Conservation (phyloP, 2,888 invertebrate species). For the Dryocosmus kuriphilus region DNA sequence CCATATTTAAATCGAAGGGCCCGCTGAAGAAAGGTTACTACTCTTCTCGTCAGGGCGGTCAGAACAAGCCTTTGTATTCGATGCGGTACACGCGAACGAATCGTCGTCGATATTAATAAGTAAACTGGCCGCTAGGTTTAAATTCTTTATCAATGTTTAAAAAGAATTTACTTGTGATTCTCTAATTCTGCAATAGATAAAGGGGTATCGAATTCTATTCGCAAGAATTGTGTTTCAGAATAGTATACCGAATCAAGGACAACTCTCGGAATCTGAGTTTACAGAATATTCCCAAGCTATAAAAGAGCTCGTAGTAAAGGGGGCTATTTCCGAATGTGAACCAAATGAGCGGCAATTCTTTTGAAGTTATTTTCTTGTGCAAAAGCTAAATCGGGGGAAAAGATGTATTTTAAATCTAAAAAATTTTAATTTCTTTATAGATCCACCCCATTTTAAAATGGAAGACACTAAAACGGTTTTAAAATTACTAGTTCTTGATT, state of each 20-base stretch:
- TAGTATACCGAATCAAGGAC: background rate
- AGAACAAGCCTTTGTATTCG: background rate
- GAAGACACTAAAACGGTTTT: too few relatives aligned
- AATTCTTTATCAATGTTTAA: background rate
- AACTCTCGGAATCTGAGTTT: background rate
- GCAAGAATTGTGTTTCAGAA: background rate
- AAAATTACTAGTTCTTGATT: too few relatives aligned
- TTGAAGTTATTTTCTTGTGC: too few relatives aligned
- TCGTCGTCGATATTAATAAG: background rate
- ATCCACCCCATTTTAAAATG: too few relatives aligned
- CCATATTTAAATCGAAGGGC: too few relatives aligned
- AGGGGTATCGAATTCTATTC: background rate
- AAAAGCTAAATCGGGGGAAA: too few relatives aligned
- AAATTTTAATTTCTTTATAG: too few relatives aligned
- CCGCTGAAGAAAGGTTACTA: too few relatives aligned
- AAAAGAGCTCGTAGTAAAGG: background rate
- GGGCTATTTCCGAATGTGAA: constrained; percentile 1
- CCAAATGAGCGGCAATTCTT: too few relatives aligned
- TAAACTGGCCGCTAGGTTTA: background rate
- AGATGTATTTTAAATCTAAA: too few relatives aligned
- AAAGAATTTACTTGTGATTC: background rate
- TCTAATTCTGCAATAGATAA: background rate
- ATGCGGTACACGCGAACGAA: too few relatives aligned
- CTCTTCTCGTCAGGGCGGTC: background rate
- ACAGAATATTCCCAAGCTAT: background rate